Base-by-base conservation (phyloP, 2,797 vertebrate species). In the Malurus splendens region DNA sequence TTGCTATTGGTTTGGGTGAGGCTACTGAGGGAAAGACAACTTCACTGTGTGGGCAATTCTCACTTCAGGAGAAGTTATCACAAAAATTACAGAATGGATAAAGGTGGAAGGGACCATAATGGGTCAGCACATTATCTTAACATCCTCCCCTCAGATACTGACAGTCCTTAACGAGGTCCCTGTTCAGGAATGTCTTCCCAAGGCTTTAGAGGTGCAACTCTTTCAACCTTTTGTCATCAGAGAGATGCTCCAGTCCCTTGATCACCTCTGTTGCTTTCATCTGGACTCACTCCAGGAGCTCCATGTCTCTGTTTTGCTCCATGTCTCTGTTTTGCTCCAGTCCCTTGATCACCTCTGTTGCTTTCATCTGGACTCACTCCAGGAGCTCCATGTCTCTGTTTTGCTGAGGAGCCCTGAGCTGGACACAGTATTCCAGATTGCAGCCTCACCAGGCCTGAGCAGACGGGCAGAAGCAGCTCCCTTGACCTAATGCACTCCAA, bases 361-460 rank as follows among this genome's bases (percentile, higher is more conserved):
- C n/a, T 23, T 18, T 41, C 1, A 0, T n/a, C 22, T 44, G n/a
- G 10, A 16, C n/a, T 51, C 18, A 23, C 10, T 45, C 9, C 20
- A 45, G 24, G 20, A 57, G 10, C 30, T 39, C 17, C 24, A 39
- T 5, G 3, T 33, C 24, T 30, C 23, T 57, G 12, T 6, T 57
- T 8, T 16, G 12, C 12, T 72, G 25, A 41, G 20, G 6, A 51
- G 6, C 18, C 25, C 45, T 52, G 33, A 72, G 41, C 2, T 23
- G 12, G 39, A 33, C 22, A 55, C 15, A 27, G n/a, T 17, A 42
- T 38, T 65, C 24, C 45, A 65, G 28, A 41, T 7, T 18, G 8
- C 22, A 50, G 8, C 22, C 20, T 72, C 52, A 59, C 6, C 12
- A 41, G 12, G 30, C 25, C 15, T 41, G 41, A 51, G 52, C 7